Conservation (phyloP, 2,113 vertebrate genomes). For the Rhombomys opimus region DNA sequence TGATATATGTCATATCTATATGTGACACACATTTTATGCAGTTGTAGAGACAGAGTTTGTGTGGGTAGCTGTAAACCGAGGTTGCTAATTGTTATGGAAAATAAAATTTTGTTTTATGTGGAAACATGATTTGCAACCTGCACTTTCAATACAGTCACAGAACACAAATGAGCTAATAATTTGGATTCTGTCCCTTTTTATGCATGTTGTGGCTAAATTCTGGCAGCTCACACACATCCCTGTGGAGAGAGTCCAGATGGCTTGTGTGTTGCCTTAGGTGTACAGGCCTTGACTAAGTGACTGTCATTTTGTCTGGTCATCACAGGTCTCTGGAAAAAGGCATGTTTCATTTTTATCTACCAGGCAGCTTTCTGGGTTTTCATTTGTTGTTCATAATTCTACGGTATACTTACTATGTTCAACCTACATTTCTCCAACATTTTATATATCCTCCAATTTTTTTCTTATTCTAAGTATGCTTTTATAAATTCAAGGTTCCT, state of each 20-base stretch:
- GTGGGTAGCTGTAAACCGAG: background rate
- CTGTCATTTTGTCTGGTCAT: background rate
- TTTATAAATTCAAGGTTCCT: background rate
- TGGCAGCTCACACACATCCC: background rate
- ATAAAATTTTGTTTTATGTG: background rate
- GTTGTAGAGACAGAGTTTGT: background rate
- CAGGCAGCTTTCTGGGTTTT: background rate
- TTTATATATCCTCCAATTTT: background rate
- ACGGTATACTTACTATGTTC: background rate
- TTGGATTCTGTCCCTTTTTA: background rate
- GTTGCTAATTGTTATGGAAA: conserved; percentile 25
- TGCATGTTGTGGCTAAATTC: background rate
- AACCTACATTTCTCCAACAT: background rate
- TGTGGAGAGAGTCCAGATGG: too few relatives aligned
- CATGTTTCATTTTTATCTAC: background rate
- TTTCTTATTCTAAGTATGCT: background rate
- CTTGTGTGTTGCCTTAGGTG: background rate
- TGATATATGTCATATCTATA: background rate
- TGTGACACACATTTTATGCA: background rate
- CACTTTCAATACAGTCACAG: background rate
- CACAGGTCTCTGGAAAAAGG: background rate
- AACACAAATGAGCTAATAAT: background rate
- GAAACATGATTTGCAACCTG: conserved; percentile 11
- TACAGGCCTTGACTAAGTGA: background rate
- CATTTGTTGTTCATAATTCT: background rate